phyloP scores from a whole-genome alignment of 2,797 vertebrate species.

The Halcyon leucocephala region DNA sequence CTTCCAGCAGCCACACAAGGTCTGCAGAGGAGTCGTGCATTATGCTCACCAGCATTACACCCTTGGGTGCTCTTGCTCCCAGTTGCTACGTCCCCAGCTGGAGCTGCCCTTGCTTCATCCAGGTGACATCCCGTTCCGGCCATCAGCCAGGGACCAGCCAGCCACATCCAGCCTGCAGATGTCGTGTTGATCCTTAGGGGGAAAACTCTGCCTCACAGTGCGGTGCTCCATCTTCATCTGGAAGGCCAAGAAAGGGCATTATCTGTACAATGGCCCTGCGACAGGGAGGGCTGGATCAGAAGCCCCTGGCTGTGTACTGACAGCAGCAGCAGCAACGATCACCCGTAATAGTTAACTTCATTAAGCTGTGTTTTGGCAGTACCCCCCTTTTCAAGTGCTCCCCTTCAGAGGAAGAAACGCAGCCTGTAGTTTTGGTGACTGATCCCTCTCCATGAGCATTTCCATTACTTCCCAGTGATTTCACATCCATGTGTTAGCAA shows the following conservation, averaged over 20 bases:
- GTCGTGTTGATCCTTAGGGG: not conserved
- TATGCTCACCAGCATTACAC: fast-evolving
- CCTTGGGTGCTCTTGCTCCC: not conserved
- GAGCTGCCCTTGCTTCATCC: not conserved
- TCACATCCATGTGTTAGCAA: not conserved
- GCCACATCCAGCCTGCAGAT: not conserved
- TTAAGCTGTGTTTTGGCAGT: not conserved
- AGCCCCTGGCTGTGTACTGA: not conserved
- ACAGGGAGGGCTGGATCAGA: not conserved
- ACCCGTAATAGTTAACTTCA: not conserved
- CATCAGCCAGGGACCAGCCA: not conserved
- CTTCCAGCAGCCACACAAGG: fast-evolving
- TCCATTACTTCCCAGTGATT: not conserved
- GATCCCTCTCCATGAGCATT: not conserved
- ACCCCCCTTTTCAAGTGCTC: not conserved
- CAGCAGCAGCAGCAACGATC: not conserved
- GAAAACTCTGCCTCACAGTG: not conserved
- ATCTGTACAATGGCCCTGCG: not conserved
- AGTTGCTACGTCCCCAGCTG: not conserved
- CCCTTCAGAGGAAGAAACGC: not conserved
- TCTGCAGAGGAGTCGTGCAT: fast-evolving
- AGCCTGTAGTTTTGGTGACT: not conserved
- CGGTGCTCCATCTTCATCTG: not conserved
- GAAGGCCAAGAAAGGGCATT: not conserved
- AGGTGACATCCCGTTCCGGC: not conserved